A percentile compares a stretch with the other conserved stretches of the same genome.
Evolutionary conservation across 2,888 invertebrate species (phyloP).

Genomic region (Hypomecis punctinalis): DNA sequence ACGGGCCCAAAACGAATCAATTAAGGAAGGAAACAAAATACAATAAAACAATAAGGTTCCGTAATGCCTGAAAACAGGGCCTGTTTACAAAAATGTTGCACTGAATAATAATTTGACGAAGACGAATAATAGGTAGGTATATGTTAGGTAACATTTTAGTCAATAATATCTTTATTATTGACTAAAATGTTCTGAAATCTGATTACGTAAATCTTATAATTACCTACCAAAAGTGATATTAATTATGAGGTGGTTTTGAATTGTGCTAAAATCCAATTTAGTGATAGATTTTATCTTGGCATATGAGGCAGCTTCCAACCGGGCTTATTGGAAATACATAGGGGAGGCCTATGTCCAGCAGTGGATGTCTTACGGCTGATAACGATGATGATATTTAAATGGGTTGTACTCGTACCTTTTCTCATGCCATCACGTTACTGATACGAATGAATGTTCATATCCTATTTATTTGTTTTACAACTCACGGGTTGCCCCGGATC

Average conservation of each 20-base stretch:
- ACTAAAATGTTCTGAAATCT: no score
- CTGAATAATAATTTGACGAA: neutral
- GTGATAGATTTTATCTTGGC: neutral
- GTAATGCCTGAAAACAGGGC: neutral
- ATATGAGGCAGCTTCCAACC: neutral
- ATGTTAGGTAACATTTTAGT: neutral
- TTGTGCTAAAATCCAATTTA: neutral
- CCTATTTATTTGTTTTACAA: neutral
- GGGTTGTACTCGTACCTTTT: conserved; percentile 1
- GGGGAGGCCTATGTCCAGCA: no score
- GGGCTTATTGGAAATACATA: no score
- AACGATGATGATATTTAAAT: no score
- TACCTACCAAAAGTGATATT: neutral
- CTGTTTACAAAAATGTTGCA: neutral
- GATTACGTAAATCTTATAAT: neutral
- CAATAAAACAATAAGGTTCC: neutral
- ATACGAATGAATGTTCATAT: neutral
- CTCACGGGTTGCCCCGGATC: no score
- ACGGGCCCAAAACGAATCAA: neutral
- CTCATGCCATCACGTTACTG: neutral
- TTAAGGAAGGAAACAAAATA: neutral
- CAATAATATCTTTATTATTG: no score
- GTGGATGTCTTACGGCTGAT: no score
- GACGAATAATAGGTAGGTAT: neutral
- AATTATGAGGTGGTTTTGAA: neutral